Base-by-base conservation (phyloP, 35 echinoderm and acorn worm genomes). In the Apostichopus japonicus region DNA sequence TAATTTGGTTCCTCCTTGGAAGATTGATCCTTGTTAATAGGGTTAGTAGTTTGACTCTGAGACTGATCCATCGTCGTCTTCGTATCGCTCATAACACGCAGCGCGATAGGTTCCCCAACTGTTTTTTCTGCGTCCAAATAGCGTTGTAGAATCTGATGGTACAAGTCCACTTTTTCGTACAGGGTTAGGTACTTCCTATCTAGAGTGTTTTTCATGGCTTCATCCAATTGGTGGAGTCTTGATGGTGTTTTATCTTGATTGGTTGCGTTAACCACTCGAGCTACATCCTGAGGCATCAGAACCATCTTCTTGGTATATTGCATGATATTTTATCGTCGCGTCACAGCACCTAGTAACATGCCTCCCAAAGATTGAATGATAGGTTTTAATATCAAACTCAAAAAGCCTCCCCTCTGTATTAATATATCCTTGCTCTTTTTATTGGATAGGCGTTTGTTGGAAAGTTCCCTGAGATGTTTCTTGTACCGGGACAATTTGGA, bases 301-400 rank as follows among this genome's bases (percentile, higher is more conserved):
- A 27, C 25, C 25, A 27, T 27, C 25, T 27, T 27, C 0, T 27
- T 27, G 25, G 25, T 27, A 27, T 27, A 27, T 27, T 27, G 25
- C 25, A 27, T 27, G 25, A 27, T 27, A 27, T 27, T 27, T 27
- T 27, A 27, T 27, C 25, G 25, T 27, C 1, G 25, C 25, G 25
- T 27, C 25, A 27, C 25, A 27, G 25, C 25, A 27, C 25, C 25
- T 27, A 27, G 77, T 63, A 83, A 67, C 79, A 92, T 23, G 56
- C 58, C 14, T 62, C 78, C 53, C 24, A 92, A 44, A 17, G 78
- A 25, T 55, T 62, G 91, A 23, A 77, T 79, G 54, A 87, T 65
- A 61, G 86, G 56, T 87, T 87, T 55, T 56, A 90, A 61, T 17
- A 90, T 13, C 6, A 77, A 54, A 77, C 88, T 77, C 27, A 90